phyloP scores from a whole-genome alignment of 2,113 vertebrate genomes.

The Nycticebus coucang region DNA sequence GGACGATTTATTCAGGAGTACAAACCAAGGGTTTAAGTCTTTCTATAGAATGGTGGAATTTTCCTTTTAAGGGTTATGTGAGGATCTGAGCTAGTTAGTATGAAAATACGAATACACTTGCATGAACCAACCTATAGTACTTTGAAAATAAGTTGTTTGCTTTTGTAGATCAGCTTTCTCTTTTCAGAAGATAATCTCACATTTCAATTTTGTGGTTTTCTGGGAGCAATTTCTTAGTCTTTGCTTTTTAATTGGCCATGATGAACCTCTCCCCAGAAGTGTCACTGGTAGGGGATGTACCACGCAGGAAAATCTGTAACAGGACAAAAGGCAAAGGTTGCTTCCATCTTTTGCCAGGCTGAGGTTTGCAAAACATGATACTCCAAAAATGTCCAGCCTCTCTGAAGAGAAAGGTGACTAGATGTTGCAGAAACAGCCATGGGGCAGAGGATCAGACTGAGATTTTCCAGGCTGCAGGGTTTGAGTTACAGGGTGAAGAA shows the following conservation, averaged over 20 bases:
- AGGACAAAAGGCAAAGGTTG: not conserved
- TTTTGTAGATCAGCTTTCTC: conserved; percentile 45
- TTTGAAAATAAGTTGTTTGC: conserved; percentile 33
- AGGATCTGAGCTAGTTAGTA: not conserved
- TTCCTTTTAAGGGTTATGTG: not conserved
- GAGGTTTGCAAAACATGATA: not conserved
- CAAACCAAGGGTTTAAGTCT: not conserved
- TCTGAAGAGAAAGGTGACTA: not conserved
- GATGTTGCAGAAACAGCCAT: not conserved
- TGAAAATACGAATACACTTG: not conserved
- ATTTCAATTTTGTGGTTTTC: conserved; percentile 22
- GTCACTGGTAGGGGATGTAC: not conserved
- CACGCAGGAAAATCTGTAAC: not conserved
- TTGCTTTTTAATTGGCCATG: not conserved
- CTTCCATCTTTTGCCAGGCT: not conserved
- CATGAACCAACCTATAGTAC: not conserved
- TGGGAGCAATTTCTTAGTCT: not conserved
- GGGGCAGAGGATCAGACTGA: not conserved
- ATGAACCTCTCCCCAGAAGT: not conserved
- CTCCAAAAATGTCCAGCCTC: not conserved
- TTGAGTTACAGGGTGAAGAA: not conserved
- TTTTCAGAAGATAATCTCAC: not conserved
- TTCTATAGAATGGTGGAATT: not conserved
- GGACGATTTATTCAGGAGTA: not conserved
- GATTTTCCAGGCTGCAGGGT: not conserved